Evolutionary conservation across 2,797 vertebrate species (phyloP).

Genomic region (Gastrophryne carolinensis): DNA sequence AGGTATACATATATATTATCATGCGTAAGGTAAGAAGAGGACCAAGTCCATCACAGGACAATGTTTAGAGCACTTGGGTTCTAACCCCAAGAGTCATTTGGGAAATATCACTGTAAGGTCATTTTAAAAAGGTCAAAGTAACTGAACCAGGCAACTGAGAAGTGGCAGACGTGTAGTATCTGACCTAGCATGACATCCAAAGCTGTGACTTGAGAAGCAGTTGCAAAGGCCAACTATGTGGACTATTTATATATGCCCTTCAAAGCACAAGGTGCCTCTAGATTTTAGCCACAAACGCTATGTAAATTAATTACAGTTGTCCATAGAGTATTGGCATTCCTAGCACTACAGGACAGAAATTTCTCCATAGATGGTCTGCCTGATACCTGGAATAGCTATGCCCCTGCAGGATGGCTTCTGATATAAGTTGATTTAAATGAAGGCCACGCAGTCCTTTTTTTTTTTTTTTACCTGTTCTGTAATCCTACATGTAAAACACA

Average conservation of each 20-base stretch:
- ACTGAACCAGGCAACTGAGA: slow-evolving; percentile 10
- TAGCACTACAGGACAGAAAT: too few relatives aligned
- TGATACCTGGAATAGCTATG: too few relatives aligned
- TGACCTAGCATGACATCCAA: background rate
- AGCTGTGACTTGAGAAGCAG: background rate
- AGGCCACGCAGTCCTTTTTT: too few relatives aligned
- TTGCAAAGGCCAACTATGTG: background rate
- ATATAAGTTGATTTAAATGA: too few relatives aligned
- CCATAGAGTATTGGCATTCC: too few relatives aligned
- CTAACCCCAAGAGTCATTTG: slow-evolving; percentile 18
- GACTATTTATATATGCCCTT: background rate
- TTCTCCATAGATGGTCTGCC: too few relatives aligned
- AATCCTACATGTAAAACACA: too few relatives aligned
- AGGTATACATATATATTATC: too few relatives aligned
- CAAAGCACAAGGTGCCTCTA: background rate
- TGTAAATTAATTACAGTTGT: too few relatives aligned
- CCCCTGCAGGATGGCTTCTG: too few relatives aligned
- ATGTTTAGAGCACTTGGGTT: background rate
- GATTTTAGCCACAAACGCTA: background rate
- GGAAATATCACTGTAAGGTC: slow-evolving; percentile 33
- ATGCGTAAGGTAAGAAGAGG: background rate
- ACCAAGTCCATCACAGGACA: background rate
- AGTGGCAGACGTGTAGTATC: background rate
- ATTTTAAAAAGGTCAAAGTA: slow-evolving; percentile 38
- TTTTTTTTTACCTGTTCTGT: too few relatives aligned